Conservation (phyloP, 2,888 invertebrate species). For the Eumacrocentrus americanus region DNA sequence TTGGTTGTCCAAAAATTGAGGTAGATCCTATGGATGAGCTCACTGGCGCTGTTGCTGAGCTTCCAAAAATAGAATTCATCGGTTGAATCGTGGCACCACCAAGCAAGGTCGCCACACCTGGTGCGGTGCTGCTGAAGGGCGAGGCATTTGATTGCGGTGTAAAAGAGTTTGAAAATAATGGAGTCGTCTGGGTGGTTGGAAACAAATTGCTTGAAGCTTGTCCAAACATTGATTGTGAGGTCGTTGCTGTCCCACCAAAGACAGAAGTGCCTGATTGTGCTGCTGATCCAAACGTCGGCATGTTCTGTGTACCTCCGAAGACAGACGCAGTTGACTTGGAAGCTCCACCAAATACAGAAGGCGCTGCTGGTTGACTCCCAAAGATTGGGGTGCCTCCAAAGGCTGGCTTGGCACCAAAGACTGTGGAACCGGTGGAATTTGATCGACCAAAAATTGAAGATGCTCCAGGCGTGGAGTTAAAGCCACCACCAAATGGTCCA, state of each 20-base stretch:
- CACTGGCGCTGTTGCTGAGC: constrained; percentile 12
- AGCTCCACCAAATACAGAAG: constrained; percentile 46
- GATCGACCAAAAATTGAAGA: constrained; percentile 47
- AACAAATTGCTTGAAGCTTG: constrained; percentile 42
- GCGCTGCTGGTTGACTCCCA: constrained; percentile 36
- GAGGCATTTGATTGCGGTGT: constrained; percentile 36
- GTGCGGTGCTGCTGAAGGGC: constrained; percentile 44
- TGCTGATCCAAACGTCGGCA: constrained; percentile 26
- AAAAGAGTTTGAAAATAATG: constrained; percentile 44
- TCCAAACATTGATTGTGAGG: constrained; percentile 42
- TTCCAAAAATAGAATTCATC: constrained; percentile 32
- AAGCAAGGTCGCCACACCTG: constrained; percentile 38
- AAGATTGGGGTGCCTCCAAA: constrained; percentile 47
- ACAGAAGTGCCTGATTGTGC: neutral
- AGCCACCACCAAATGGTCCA: constrained; percentile 46
- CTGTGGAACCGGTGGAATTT: constrained; percentile 35
- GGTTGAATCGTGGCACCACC: constrained; percentile 29
- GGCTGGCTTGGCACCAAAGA: constrained; percentile 49
- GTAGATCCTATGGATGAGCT: constrained; percentile 29
- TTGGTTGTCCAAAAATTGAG: constrained; percentile 46
- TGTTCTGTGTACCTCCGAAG: constrained; percentile 42
- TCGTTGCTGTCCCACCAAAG: constrained; percentile 5
- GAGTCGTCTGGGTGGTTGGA: constrained; percentile 40
- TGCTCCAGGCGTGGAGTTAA: constrained; percentile 29
- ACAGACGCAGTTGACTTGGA: constrained; percentile 38